A percentile compares a stretch with the other conserved stretches of the same genome.
Conservation (phyloP, 2,113 vertebrate genomes). For the Sphaerodactylus townsendi region DNA sequence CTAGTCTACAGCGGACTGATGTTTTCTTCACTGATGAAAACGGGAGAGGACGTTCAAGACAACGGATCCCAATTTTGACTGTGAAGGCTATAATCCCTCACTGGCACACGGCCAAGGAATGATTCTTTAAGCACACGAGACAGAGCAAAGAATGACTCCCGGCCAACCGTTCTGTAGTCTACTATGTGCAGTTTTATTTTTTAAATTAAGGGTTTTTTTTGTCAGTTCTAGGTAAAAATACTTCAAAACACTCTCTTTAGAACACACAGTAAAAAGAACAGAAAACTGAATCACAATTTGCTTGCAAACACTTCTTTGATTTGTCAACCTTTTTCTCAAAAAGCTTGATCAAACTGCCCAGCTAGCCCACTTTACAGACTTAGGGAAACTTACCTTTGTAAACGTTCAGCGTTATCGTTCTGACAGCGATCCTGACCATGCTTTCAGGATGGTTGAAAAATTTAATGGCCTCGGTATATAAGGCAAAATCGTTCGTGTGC, state of each 20-base stretch:
- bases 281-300: too few relatives aligned
- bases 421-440: conserved; percentile 98
- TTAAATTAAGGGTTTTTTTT: not conserved
- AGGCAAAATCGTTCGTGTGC: conserved; percentile 99
- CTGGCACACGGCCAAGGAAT: not conserved
- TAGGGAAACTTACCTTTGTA: conserved; percentile 91
- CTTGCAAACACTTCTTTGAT: too few relatives aligned
- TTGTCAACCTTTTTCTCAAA: too few relatives aligned
- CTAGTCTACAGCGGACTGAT: not conserved
- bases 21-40: conserved; percentile 12
- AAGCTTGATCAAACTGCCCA: not conserved
- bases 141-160: conserved; percentile 12
- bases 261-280: too few relatives aligned
- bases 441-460: conserved; percentile 99
- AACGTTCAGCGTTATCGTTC: conserved; percentile 98
- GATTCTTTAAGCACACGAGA: not conserved
- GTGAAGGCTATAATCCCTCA: not conserved
- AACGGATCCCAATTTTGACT: not conserved
- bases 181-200: not conserved
- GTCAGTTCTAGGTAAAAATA: not conserved
- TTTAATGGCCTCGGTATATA: conserved; percentile 99
- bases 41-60: not conserved
- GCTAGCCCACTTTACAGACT: not conserved
- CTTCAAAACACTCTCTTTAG: not conserved
- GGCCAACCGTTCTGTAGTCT: not conserved